Evolutionary conservation across 2,113 vertebrate genomes (phyloP), one percentile per base, ranked within the genome.

Genomic region (Thinocorus orbignyianus): DNA sequence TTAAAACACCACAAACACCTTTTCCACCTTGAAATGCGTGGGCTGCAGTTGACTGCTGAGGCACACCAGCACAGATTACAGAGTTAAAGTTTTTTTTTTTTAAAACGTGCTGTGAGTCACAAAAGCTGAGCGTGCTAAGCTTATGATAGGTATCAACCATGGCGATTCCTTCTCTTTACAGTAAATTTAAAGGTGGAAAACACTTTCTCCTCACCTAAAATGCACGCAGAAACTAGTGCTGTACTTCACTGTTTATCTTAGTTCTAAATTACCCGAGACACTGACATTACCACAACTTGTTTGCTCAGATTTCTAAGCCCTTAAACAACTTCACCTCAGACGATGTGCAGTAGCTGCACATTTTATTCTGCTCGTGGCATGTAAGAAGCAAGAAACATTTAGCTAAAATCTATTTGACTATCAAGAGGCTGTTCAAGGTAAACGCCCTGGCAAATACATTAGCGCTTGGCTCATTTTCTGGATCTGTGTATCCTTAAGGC

Each of bases 151-250:
- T 12, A 81, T 17, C 39, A 64, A 48, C 65, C 64, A 73, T 41
- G 52, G 52, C 2, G 16, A 93, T 81, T 84, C 78, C 62, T 91
- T 87, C 91, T 48, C 95, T 95, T 95, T 81, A 92, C 77, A 92
- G 77, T 68, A 76, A 89, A 89, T 95, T 79, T 5, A 8, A 69
- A 89, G 77, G 61, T 41, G 95, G 84, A 93, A 95, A 92, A 81
- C 77, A 74, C 91, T 65, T 92, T 92, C 73, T 97, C 94, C 89
- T 95, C 91, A 89, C 91, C 57, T 94, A 91, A 93, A 93, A 89
- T 86, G 89, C 78, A 91, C 93, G 89, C 73, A 93, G 93, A 71
- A 93, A 85, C 77, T 54, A 84, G 72, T 17, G 55, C 77, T 30
- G 35, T 31, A 74, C 57, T 81, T 88, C 28, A 42, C 91, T 46